Conservation (phyloP, 2,797 vertebrate species). For the Trachops cirrhosus region DNA sequence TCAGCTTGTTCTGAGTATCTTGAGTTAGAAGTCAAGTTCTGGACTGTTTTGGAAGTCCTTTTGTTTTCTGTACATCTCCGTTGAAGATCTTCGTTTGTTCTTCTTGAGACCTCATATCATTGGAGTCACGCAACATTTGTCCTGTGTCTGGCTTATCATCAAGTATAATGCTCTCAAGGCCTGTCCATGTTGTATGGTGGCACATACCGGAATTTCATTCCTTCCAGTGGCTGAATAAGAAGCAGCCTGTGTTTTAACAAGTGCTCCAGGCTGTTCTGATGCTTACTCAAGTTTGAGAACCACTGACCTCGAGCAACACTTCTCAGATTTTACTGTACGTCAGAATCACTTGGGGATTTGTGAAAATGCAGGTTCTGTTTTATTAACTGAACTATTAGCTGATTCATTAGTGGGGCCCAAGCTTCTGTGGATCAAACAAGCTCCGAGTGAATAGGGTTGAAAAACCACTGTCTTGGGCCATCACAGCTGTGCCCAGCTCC, state of each 20-base stretch:
- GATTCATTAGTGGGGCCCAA: background rate
- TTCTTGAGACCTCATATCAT: background rate
- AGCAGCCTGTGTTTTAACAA: background rate
- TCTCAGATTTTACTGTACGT: background rate
- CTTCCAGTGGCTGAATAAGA: background rate
- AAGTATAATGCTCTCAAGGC: background rate
- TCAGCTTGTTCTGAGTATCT: background rate
- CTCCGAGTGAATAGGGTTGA: background rate
- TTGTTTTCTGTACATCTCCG: background rate
- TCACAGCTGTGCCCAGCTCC: background rate
- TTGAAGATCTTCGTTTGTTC: background rate
- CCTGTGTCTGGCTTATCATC: background rate
- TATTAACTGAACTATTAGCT: background rate
- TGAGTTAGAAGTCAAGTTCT: background rate
- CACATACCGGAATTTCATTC: background rate
- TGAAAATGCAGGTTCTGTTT: background rate
- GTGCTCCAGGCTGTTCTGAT: background rate
- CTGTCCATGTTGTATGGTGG: no score
- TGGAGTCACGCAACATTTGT: background rate
- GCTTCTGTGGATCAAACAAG: background rate
- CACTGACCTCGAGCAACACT: background rate
- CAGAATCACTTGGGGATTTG: background rate
- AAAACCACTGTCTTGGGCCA: background rate
- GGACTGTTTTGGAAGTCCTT: background rate
- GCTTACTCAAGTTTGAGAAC: background rate